Conservation (phyloP, 2,888 invertebrate species). For the Unio delphinus region DNA sequence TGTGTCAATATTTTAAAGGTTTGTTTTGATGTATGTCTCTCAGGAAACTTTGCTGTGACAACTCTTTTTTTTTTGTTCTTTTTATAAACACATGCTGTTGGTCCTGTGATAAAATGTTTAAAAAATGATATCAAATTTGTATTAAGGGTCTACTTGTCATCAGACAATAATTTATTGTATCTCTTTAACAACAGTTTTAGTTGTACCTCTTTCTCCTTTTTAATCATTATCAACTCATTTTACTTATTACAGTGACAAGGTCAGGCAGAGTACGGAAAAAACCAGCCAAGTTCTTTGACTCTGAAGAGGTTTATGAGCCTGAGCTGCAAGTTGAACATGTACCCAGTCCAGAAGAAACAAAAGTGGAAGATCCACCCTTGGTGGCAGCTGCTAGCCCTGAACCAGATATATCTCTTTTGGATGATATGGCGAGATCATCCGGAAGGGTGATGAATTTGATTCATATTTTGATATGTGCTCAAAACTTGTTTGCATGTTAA, state of each 20-base stretch:
- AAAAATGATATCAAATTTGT: no score
- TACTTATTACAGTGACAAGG: constrained; percentile 32
- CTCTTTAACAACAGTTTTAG: background rate
- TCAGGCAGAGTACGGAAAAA: constrained; percentile 46
- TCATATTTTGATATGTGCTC: no score
- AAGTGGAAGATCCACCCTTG: constrained; percentile 1
- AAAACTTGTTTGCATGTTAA: no score
- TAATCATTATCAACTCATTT: background rate
- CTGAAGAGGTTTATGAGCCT: constrained; percentile 12
- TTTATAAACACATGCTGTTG: no score
- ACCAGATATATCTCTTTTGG: background rate
- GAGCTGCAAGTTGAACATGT: constrained; percentile 11
- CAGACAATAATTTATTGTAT: no score
- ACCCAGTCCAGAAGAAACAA: constrained; percentile 1
- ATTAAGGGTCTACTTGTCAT: no score
- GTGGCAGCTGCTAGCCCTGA: constrained; percentile 1
- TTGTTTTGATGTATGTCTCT: no score
- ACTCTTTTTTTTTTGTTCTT: no score
- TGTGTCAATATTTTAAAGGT: no score
- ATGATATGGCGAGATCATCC: background rate
- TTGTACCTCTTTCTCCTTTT: background rate
- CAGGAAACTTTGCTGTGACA: no score
- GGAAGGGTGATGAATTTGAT: background rate
- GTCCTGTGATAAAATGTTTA: no score
- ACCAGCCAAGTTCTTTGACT: constrained; percentile 44